Base-by-base conservation (phyloP, 2,888 invertebrate genomes). In the Dyspetes luteomarginatus region DNA sequence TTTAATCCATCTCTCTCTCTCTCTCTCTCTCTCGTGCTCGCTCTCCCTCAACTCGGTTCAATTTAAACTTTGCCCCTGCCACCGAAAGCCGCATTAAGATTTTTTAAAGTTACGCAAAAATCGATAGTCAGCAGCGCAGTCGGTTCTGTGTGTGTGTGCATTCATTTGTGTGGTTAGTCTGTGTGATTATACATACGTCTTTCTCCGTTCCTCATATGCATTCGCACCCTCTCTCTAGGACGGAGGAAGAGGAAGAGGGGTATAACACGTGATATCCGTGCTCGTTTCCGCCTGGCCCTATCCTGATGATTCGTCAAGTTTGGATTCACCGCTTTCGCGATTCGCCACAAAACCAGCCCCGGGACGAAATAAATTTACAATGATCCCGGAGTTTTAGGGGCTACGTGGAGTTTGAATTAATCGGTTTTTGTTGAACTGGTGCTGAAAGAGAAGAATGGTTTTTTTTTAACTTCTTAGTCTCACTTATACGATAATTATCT, bases 21-120 rank as follows among this genome's bases (percentile, higher is more conserved):
- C 78, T 52, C 65, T 48, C 36, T 58, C 50, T 58, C 67, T 36
- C 67, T 69, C 71, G 50, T 65, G 65, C 79, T 69, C 73, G 30
- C 77, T 69, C 78, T 77, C 78, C 68, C 69, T 71, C 78, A 76
- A 79, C 82, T 75, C 83, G 85, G 90, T 90, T 90, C 90, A 91
- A 92, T 92, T 89, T 89, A 89, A 89, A 90, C 89, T 89, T 90
- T 88, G 84, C 86, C 85, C 87, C 86, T 85, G 84, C 86, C 86
- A 62, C 86, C 87, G 85, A 89, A 88, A 90, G 87, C 90, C 85
- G 89, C 90, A 89, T 90, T 91, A 91, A 92, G 92, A 92, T 91
- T 90, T 90, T 91, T 90, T 89, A 85, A 91, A 91, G 90, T 89
- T 88, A 87, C 87, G 82, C 83, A 88, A 88, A 86, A 87, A 88